Evolutionary conservation across 2,888 invertebrate genomes (phyloP).

Genomic region (Eupithecia pulchellata): DNA sequence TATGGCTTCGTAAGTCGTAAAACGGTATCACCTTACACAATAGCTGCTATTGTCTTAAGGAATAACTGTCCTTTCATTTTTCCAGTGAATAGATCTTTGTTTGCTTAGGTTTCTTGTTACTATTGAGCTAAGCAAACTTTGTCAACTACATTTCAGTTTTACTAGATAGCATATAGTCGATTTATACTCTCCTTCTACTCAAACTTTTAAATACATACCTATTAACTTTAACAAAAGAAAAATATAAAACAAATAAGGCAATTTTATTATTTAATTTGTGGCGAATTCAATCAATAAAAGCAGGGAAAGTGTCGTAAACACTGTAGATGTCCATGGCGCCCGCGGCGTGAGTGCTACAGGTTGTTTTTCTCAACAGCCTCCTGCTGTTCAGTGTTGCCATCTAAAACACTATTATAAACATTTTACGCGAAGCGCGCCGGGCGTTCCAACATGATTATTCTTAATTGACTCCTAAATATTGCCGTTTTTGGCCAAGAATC

Average conservation of each 20-base stretch:
- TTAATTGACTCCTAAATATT: slow-evolving; percentile 81
- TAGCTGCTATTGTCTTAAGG: slow-evolving; percentile 75
- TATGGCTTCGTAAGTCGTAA: slow-evolving; percentile 83
- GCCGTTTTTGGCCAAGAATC: slow-evolving; percentile 77
- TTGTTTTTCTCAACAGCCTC: slow-evolving; percentile 67
- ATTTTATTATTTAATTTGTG: slow-evolving; percentile 71
- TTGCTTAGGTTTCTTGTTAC: slow-evolving; percentile 43
- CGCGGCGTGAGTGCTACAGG: slow-evolving; percentile 63
- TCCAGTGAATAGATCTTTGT: slow-evolving; percentile 56
- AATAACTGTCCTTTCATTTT: slow-evolving; percentile 62
- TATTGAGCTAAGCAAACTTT: slow-evolving; percentile 3
- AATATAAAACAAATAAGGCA: slow-evolving; percentile 32
- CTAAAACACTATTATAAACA: slow-evolving; percentile 75
- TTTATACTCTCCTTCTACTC: neutral
- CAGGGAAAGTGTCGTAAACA: slow-evolving; percentile 71
- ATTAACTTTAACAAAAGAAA: neutral
- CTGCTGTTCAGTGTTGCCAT: slow-evolving; percentile 76
- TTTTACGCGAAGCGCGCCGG: slow-evolving; percentile 74
- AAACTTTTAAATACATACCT: neutral
- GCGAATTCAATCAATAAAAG: slow-evolving; percentile 70
- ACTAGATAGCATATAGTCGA: neutral
- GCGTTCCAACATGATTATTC: slow-evolving; percentile 73
- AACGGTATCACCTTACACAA: slow-evolving; percentile 81
- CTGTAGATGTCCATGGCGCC: slow-evolving; percentile 57
- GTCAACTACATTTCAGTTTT: neutral